A percentile compares a stretch with the other conserved stretches of the same genome.
phyloP scores from a whole-genome alignment of 2,888 invertebrate genomes.

The Alcis repandata region DNA sequence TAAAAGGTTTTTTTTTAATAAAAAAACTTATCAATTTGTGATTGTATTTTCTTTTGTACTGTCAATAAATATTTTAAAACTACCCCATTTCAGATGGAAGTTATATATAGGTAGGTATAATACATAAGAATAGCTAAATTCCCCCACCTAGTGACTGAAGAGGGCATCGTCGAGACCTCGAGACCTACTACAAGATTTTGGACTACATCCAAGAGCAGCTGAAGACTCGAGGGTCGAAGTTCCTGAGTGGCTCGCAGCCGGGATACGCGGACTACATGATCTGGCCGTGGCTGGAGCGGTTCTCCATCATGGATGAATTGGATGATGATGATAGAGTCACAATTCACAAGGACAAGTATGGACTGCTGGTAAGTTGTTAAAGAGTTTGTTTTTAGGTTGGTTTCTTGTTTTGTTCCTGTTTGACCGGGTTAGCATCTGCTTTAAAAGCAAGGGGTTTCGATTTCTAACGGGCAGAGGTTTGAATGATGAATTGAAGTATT shows the following conservation, averaged over 20 bases:
- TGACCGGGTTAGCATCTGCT: too few relatives aligned
- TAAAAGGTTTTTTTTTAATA: too few relatives aligned
- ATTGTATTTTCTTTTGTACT: too few relatives aligned
- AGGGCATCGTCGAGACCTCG: not conserved
- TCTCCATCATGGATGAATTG: too few relatives aligned
- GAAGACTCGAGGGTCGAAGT: slow-evolving; percentile 79
- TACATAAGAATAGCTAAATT: not conserved
- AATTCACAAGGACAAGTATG: slow-evolving; percentile 6
- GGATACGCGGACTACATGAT: slow-evolving; percentile 91
- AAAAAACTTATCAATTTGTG: too few relatives aligned
- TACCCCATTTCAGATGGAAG: slow-evolving; percentile 4
- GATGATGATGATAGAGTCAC: not conserved
- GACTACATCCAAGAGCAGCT: slow-evolving; percentile 83
- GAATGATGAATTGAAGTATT: too few relatives aligned
- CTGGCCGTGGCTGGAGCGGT: slow-evolving; percentile 91
- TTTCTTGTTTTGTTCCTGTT: too few relatives aligned
- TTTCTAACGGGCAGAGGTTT: too few relatives aligned
- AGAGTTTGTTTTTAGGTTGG: too few relatives aligned
- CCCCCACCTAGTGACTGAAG: not conserved
- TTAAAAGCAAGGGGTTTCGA: too few relatives aligned
- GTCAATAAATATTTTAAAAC: too few relatives aligned
- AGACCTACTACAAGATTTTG: not conserved
- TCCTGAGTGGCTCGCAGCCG: slow-evolving; percentile 86
- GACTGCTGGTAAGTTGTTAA: slow-evolving; percentile 5
- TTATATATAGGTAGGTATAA: too few relatives aligned